Conservation (phyloP, 2,888 invertebrate genomes). For the Tachystola acroxantha region DNA sequence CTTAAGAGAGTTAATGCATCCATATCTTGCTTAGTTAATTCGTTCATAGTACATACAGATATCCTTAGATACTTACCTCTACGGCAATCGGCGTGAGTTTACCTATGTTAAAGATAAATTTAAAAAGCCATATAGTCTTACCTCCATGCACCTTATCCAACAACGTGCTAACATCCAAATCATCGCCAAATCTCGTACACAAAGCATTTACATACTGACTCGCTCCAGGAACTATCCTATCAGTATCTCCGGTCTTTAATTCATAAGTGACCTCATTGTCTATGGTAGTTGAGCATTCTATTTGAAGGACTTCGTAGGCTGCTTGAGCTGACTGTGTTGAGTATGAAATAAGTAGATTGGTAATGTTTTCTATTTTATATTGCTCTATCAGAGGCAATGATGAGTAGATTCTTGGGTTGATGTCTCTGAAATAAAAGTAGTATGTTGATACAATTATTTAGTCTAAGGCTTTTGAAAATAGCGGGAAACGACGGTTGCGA, state of each 20-base stretch:
- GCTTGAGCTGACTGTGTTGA: slow-evolving; percentile 53
- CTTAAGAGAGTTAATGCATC: too few species aligned
- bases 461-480: too few species aligned
- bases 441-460: too few species aligned
- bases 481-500: too few species aligned
- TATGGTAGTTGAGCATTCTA: slow-evolving; percentile 53
- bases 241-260: slow-evolving; percentile 48
- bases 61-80: too few species aligned
- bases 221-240: slow-evolving; percentile 44
- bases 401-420: slow-evolving; percentile 45
- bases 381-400: slow-evolving; percentile 45
- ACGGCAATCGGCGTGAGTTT: too few species aligned
- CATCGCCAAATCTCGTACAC: slow-evolving; percentile 51
- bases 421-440: slow-evolving; percentile 30
- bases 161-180: slow-evolving; percentile 58
- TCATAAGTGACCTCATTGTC: slow-evolving; percentile 50
- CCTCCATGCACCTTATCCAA: slow-evolving; percentile 71
- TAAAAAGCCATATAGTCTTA: too few species aligned
- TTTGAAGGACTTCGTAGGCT: slow-evolving; percentile 62
- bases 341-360: slow-evolving; percentile 57
- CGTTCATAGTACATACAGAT: too few species aligned
- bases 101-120: too few species aligned
- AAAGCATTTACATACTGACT: slow-evolving; percentile 65
- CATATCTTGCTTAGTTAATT: too few species aligned
- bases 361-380: slow-evolving; percentile 43